A percentile compares a stretch with the other conserved stretches of the same genome.
Conservation (phyloP, 2,113 vertebrate genomes). For the Nipponia nippon region DNA sequence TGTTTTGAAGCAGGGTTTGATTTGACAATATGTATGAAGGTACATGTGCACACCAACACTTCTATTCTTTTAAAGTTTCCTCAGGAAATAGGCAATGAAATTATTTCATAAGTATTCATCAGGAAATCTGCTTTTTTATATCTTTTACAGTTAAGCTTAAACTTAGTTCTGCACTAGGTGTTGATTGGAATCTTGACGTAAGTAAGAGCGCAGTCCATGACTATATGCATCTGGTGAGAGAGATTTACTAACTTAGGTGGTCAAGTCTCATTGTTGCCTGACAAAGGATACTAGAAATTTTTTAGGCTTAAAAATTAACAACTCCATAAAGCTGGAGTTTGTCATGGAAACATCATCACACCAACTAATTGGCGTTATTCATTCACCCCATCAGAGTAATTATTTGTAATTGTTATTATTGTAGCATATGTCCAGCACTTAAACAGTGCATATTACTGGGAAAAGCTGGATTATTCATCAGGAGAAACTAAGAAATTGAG, state of each 20-base stretch:
- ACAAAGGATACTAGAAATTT: not conserved
- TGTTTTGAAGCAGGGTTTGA: not conserved
- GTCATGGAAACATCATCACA: not conserved
- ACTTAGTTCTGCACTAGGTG: not conserved
- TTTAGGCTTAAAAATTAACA: not conserved
- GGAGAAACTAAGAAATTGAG: not conserved
- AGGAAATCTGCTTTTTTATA: not conserved
- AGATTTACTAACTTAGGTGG: not conserved
- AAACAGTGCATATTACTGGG: not conserved
- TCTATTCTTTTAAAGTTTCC: not conserved
- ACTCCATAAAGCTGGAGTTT: not conserved
- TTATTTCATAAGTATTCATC: not conserved
- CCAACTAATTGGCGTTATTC: not conserved
- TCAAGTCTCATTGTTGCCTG: not conserved
- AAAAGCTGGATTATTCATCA: not conserved
- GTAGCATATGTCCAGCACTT: not conserved
- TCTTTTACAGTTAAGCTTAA: not conserved
- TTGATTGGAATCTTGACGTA: not conserved
- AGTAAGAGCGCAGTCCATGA: not conserved
- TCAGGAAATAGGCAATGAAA: not conserved
- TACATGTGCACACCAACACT: not conserved
- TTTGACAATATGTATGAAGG: not conserved
- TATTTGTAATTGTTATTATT: conserved; percentile 21
- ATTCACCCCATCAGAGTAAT: not conserved
- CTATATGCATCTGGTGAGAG: not conserved